Base-by-base conservation (phyloP, 2,888 invertebrate genomes). In the Cephalotes varians region DNA sequence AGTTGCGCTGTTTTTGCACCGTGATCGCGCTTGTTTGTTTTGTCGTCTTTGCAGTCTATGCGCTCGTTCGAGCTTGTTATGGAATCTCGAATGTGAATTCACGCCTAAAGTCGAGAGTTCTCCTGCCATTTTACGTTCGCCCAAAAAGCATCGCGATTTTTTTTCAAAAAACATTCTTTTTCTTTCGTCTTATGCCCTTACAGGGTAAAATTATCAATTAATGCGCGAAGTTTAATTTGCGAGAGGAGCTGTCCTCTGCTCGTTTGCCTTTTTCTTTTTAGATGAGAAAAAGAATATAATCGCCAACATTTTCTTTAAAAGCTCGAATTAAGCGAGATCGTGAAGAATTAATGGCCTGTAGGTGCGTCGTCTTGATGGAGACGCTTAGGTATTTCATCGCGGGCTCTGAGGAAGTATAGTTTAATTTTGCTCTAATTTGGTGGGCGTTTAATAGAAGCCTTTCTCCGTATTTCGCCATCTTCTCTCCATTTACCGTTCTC, bases 381-480 rank as follows among this genome's bases (percentile, higher is more conserved):
- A 73, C 51, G 72, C 82, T 71, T 71, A 77, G 82, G 64, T 71
- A 79, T 82, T 80, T 80, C 67, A 76, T 54, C 79, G 49, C 47
- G 60, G 54, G 58, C 54, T 74, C 49, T 34, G 40, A 25, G 34
- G 21, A 56, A 60, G 62, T 74, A 76, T 72, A 76, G 84, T 82
- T 83, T 86, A 80, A 86, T 84, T 86, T 87, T 79, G 82, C 77
- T 87, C 81, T 87, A 90, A 90, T 88, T 90, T 86, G 83, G 82
- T 76, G 82, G 85, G 83, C 86, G 86, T 87, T 85, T 86, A 86
- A 83, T 80, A 74, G 77, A 21, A 44, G 28, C 73, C 72, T 76
- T 79, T 82, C 73, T 74, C 65, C 60, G 65, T 72, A 69, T 73
- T 60, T 72, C 64, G 44, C 58, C 44, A 31, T 73, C 71, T 80